A percentile compares a stretch with the other conserved stretches of the same genome.
Evolutionary conservation across 2,888 invertebrate genomes (phyloP).

Genomic region (Calameuta filiformis): DNA sequence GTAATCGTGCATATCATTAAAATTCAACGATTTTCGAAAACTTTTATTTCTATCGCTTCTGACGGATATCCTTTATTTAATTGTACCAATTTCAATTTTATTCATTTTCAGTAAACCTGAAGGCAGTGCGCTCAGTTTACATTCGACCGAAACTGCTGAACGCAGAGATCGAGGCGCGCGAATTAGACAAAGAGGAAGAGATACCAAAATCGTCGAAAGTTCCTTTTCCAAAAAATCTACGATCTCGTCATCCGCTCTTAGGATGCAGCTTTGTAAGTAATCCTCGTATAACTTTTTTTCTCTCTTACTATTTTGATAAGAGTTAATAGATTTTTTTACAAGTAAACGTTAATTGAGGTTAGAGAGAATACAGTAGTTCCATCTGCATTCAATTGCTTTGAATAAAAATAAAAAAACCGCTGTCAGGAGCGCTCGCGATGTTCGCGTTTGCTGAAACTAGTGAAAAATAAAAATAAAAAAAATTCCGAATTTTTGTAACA

Average conservation of each 20-base stretch:
- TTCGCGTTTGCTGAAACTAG: background rate
- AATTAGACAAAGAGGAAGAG: background rate
- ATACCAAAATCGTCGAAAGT: background rate
- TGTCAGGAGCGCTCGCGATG: background rate
- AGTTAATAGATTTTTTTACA: background rate
- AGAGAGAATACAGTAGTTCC: background rate
- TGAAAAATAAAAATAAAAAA: too few relatives aligned
- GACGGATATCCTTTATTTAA: background rate
- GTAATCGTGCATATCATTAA: slow-evolving; percentile 19
- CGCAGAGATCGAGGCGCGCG: background rate
- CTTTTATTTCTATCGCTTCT: background rate
- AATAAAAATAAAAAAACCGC: background rate
- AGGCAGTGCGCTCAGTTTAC: slow-evolving; percentile 23
- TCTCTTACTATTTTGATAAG: background rate
- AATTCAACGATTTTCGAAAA: background rate
- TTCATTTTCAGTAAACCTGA: slow-evolving; percentile 27
- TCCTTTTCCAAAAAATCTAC: slow-evolving; percentile 31
- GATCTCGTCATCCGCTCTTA: slow-evolving; percentile 25
- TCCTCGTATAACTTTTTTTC: background rate
- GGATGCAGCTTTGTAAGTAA: background rate
- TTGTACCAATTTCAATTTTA: slow-evolving; percentile 7
- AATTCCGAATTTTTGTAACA: background rate
- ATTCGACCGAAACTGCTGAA: slow-evolving; percentile 18
- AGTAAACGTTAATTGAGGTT: background rate
- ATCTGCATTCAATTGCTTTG: background rate